These are phyloP conservation scores for Astyanax mexicanus DNA, from an alignment of 2,797 vertebrate genomes.

Conservation along the genomic window DNA sequence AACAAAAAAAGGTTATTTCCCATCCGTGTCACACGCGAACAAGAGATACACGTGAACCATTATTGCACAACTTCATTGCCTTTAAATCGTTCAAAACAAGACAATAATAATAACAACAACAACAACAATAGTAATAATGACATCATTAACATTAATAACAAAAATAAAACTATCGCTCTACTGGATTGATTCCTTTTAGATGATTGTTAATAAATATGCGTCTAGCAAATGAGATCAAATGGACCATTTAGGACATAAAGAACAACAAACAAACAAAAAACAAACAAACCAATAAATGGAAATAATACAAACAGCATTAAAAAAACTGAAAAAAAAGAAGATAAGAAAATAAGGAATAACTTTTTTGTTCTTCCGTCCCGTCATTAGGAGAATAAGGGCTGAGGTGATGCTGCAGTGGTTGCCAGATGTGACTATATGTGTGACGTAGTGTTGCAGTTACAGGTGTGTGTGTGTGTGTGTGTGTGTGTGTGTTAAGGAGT, in stretches of 20 bases:
- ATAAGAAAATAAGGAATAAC: conserved; percentile 48
- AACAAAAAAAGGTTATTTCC: conserved; percentile 5
- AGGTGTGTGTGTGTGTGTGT: no score
- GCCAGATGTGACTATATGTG: no score
- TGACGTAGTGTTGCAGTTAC: no score
- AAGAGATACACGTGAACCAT: conserved; percentile 44
- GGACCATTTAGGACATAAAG: background rate
- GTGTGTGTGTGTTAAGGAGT: no score
- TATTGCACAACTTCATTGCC: conserved; percentile 79
- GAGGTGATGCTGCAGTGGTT: conserved; percentile 60
- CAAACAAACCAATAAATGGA: background rate
- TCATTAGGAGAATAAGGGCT: conserved; percentile 9
- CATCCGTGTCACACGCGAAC: conserved; percentile 5
- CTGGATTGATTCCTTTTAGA: conserved; percentile 64
- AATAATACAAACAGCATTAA: background rate
- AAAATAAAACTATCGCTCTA: conserved; percentile 54
- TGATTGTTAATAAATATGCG: conserved; percentile 71
- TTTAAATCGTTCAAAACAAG: conserved; percentile 59
- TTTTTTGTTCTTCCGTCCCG: background rate
- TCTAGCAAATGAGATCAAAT: conserved; percentile 57
- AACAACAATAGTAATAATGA: background rate
- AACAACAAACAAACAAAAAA: background rate
- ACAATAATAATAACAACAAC: background rate
- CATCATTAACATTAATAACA: conserved; percentile 52
- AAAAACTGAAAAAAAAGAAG: conserved; percentile 32